phyloP scores from a whole-genome alignment of 2,113 vertebrate genomes.

The Pimephales promelas region DNA sequence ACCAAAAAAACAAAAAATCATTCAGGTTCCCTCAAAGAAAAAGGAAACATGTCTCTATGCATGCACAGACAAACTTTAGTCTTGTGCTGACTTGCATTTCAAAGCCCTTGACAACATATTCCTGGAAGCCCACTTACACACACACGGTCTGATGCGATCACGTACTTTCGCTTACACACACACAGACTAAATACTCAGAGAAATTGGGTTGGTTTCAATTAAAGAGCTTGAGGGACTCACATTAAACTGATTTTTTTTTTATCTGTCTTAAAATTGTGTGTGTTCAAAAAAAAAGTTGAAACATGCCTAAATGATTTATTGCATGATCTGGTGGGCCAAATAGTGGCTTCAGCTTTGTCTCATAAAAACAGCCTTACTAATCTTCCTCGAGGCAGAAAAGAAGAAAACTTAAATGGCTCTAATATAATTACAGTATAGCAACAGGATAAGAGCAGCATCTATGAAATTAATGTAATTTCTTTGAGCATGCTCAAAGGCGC shows the following conservation, averaged over 20 bases:
- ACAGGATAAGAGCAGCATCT: slow-evolving; percentile 68
- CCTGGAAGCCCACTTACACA: slow-evolving; percentile 70
- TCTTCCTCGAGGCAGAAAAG: slow-evolving; percentile 59
- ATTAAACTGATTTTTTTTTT: slow-evolving; percentile 53
- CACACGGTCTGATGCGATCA: slow-evolving; percentile 26
- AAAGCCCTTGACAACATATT: slow-evolving; percentile 71
- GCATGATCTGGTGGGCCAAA: slow-evolving; percentile 65
- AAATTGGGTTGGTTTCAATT: slow-evolving; percentile 37
- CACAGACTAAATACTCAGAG: slow-evolving; percentile 1
- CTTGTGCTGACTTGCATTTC: slow-evolving; percentile 81
- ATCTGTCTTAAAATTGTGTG: slow-evolving; percentile 56
- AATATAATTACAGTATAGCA: slow-evolving; percentile 74
- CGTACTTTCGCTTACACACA: slow-evolving; percentile 12
- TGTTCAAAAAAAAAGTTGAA: slow-evolving; percentile 71
- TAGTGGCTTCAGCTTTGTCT: slow-evolving; percentile 67
- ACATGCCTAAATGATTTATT: slow-evolving; percentile 69
- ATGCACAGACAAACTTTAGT: slow-evolving; percentile 72
- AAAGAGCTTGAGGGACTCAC: slow-evolving; percentile 53
- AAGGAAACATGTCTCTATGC: slow-evolving; percentile 66
- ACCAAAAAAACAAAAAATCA: slow-evolving; percentile 62
- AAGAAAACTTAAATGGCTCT: slow-evolving; percentile 72
- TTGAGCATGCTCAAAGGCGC: slow-evolving; percentile 68
- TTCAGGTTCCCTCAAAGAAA: slow-evolving; percentile 72
- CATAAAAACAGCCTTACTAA: slow-evolving; percentile 60
- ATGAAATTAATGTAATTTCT: slow-evolving; percentile 75